Base-by-base conservation (phyloP, 2,888 invertebrate species). In the Scaptomyza cyrtandrae region DNA sequence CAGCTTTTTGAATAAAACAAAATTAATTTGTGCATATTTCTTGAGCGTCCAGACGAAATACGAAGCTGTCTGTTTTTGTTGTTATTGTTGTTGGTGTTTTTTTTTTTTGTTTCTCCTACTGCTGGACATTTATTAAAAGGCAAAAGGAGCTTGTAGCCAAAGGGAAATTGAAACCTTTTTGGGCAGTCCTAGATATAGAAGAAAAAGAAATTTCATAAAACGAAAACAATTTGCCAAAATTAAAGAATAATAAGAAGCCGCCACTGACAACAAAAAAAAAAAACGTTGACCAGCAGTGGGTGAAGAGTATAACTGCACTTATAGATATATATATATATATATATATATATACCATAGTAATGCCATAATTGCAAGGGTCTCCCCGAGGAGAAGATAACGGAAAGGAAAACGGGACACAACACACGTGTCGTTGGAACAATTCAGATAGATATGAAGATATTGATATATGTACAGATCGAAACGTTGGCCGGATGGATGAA, bases 221-320 rank as follows among this genome's bases (percentile, higher is more conserved):
- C 83, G 90, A 90, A 91, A 91, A 91, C 91, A 91, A 89, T 90
- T 90, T 90, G 79, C 60, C 67, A 70, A 91, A 91, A 91, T 91
- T 90, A 91, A 91, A 91, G 86, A 91, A 91, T 87, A 91, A 91
- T 90, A 91, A 86, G 76, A 83, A 62, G 77, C 59, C 67, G 61
- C 52, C 81, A 35, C 39, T 63, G 61, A 54, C 77, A 39, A 52
- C n/a, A 33, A 10, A 11, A 3, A 11, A 33, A 14, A 54, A 45
- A 57, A 48, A 39, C 27, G 44, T 53, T 49, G 73, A 58, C 45
- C 41, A 56, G 45, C 45, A 52, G 59, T 31, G 41, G 49, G 31
- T 35, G 43, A 46, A 10, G 31, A 31, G 11, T 13, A 16, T 4
- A 1, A 45, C 29, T 44, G 69, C 52, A 68, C 44, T 53, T 43